Conservation (phyloP, 2,113 vertebrate species). For the Gymnarchus niloticus region DNA sequence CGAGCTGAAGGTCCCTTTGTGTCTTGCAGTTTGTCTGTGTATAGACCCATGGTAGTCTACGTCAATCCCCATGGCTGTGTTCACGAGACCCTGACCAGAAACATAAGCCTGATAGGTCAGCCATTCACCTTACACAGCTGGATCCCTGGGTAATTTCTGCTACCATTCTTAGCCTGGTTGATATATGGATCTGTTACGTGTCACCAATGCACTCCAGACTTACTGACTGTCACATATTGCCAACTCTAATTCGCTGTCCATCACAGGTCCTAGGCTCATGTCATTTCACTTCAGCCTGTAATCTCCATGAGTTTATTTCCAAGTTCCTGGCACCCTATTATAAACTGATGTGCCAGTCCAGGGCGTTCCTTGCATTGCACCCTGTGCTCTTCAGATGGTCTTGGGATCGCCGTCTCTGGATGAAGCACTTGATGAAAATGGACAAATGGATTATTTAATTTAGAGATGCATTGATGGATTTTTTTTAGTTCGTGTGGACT, state of each 20-base stretch:
- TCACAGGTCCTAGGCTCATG: not conserved
- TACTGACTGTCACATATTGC: not conserved
- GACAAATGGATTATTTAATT: too few relatives aligned
- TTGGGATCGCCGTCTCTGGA: not conserved
- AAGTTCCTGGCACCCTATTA: not conserved
- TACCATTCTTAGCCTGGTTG: not conserved
- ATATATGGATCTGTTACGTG: not conserved
- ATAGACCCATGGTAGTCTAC: conserved; percentile 94
- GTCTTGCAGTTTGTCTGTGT: conserved; percentile 76
- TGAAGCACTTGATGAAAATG: too few relatives aligned
- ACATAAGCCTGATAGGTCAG: conserved; percentile 78
- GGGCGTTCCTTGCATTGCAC: not conserved
- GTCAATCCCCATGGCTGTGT: conserved; percentile 95
- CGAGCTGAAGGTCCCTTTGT: not conserved
- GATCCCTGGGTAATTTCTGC: conserved; percentile 86
- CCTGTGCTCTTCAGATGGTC: not conserved
- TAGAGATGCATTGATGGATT: too few relatives aligned
- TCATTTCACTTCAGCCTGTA: not conserved
- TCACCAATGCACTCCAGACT: not conserved
- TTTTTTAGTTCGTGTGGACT: too few relatives aligned
- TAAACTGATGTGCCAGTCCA: not conserved
- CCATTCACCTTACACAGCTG: conserved; percentile 93
- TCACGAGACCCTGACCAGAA: conserved; percentile 88
- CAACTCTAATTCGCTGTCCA: not conserved
- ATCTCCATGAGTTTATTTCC: not conserved